A percentile compares a stretch with the other conserved stretches of the same genome.
Conservation (phyloP, 2,888 invertebrate species). For the Lymantria dispar region DNA sequence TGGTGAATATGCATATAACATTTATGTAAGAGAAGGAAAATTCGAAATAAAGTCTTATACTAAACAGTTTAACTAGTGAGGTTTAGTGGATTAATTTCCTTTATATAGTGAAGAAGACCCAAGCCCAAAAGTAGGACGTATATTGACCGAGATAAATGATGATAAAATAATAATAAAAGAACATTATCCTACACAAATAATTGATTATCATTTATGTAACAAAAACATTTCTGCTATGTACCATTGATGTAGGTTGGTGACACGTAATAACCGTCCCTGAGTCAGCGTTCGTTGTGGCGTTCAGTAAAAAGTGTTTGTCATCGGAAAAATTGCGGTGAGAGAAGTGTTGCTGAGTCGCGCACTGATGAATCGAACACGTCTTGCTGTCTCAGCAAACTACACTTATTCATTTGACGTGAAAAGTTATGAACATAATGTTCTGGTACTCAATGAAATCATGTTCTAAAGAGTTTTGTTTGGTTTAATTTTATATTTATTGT, state of each 20-base stretch:
- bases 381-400: conserved; percentile 26
- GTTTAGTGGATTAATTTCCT: too few relatives aligned
- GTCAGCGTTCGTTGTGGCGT: conserved; percentile 39
- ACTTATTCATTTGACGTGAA: conserved; percentile 35
- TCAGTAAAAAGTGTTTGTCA: conserved; percentile 56
- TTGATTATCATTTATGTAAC: background rate
- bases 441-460: conserved; percentile 26
- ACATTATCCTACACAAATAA: too few relatives aligned
- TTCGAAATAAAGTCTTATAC: too few relatives aligned
- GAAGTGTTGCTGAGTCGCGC: conserved; percentile 36
- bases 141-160: too few relatives aligned
- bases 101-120: too few relatives aligned
- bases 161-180: too few relatives aligned
- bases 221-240: conserved; percentile 7
- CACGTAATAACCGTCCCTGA: conserved; percentile 39
- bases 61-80: too few relatives aligned
- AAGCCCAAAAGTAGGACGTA: too few relatives aligned
- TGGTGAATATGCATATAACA: too few relatives aligned
- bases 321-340: conserved; percentile 51
- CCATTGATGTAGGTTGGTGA: conserved; percentile 29
- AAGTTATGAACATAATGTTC: conserved; percentile 30
- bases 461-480: conserved; percentile 22
- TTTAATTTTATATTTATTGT: too few relatives aligned
- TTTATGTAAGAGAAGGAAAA: too few relatives aligned
- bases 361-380: conserved; percentile 45